Evolutionary conservation across 2,888 invertebrate genomes (phyloP).

Genomic region (Norana najaformis): DNA sequence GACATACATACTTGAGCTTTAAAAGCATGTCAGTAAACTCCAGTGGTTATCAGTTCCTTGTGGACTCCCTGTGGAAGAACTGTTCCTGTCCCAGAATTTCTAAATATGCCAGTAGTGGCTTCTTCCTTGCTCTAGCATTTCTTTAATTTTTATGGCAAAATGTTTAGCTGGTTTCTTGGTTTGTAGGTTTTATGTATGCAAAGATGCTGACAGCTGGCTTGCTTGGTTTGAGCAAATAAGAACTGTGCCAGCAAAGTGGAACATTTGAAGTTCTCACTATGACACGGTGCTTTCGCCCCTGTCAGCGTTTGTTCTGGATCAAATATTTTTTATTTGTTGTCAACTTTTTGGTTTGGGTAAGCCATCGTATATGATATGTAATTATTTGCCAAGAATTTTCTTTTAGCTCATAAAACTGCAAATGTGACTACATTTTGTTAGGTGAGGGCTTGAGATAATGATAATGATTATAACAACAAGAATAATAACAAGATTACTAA

Average conservation of each 20-base stretch:
- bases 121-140: neutral
- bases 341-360: constrained; percentile 13
- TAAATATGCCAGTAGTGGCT: too few species aligned
- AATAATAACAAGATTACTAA: neutral
- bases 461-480: neutral
- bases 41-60: too few species aligned
- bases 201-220: neutral
- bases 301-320: constrained; percentile 1
- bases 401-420: neutral
- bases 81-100: neutral
- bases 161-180: neutral
- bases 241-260: neutral
- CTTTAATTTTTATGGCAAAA: neutral
- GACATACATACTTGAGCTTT: too few species aligned
- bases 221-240: neutral
- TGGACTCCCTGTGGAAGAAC: too few species aligned
- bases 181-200: neutral
- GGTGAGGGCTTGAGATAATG: neutral
- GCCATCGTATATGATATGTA: neutral
- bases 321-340: constrained; percentile 16
- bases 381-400: neutral
- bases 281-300: neutral
- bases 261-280: neutral
- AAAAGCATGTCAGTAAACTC: too few species aligned
- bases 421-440: neutral